A percentile compares a stretch with the other conserved stretches of the same genome.
Evolutionary conservation across 2,113 vertebrate species (phyloP).

Genomic region (Phaetusa simplex): DNA sequence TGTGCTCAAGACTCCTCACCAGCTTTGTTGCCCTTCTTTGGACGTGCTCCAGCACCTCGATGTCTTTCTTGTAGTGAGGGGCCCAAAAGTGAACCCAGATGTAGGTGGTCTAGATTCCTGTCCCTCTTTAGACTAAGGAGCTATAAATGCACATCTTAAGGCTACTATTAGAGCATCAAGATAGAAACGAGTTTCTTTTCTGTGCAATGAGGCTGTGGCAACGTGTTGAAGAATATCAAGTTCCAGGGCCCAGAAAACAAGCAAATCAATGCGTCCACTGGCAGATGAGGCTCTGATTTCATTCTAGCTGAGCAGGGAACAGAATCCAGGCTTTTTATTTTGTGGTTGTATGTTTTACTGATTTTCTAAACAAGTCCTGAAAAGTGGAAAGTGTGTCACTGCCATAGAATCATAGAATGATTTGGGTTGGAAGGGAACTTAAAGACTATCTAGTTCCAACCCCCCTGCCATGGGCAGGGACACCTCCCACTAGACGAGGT

Average conservation of each 20-base stretch:
- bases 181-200: neutral
- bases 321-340: neutral
- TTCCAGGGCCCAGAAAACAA: neutral
- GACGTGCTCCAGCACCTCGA: neutral
- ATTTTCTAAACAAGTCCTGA: neutral
- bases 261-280: neutral
- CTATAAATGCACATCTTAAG: neutral
- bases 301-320: neutral
- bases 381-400: neutral
- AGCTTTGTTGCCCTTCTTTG: neutral
- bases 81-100: neutral
- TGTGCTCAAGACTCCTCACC: neutral
- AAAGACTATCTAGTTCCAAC: too few species aligned
- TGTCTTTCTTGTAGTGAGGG: neutral
- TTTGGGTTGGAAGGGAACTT: too few species aligned
- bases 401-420: too few species aligned
- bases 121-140: neutral
- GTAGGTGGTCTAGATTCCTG: neutral
- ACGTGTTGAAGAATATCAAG: neutral
- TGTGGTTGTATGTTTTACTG: neutral
- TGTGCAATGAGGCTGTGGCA: neutral
- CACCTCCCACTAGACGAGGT: too few species aligned
- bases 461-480: too few species aligned
- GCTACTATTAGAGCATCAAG: neutral
- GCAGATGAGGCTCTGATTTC: neutral